phyloP scores from a whole-genome alignment of 2,797 vertebrate species.

The Aldrovandia affinis region DNA sequence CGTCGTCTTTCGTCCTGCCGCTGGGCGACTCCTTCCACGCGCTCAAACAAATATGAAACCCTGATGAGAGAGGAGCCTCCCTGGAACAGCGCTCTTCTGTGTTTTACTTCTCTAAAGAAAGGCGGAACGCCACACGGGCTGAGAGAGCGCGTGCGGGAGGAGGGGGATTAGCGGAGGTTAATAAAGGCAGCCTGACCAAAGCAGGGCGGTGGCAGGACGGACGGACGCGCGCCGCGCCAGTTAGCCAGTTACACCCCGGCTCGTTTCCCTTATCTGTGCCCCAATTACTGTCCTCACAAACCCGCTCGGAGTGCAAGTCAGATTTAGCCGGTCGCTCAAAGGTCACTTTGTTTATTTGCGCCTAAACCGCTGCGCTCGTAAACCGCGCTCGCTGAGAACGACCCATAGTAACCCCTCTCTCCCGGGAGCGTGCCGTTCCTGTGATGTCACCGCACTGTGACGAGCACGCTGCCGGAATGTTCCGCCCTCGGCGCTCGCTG shows the following conservation, averaged over 20 bases:
- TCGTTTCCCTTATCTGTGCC: not conserved
- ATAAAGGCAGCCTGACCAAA: no score
- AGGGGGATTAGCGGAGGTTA: no score
- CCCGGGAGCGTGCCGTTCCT: not conserved
- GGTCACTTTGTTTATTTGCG: not conserved
- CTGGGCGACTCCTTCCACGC: not conserved
- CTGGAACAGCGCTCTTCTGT: not conserved
- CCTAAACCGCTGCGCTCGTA: not conserved
- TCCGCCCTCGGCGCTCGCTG: no score
- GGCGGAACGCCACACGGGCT: no score
- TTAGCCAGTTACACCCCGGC: no score
- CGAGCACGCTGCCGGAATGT: not conserved
- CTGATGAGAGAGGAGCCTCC: not conserved
- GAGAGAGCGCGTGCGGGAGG: not conserved
- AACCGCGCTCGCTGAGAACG: not conserved
- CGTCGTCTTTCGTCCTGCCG: not conserved
- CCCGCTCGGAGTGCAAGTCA: not conserved
- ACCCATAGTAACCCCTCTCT: not conserved
- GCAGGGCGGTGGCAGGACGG: not conserved
- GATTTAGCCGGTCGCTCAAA: not conserved
- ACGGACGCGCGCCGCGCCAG: not conserved
- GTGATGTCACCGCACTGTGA: not conserved
- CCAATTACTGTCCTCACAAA: not conserved
- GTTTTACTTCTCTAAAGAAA: no score
- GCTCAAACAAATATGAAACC: conserved; percentile 5